phyloP scores from a whole-genome alignment of 2,113 vertebrate species.

The Odocoileus virginianus region DNA sequence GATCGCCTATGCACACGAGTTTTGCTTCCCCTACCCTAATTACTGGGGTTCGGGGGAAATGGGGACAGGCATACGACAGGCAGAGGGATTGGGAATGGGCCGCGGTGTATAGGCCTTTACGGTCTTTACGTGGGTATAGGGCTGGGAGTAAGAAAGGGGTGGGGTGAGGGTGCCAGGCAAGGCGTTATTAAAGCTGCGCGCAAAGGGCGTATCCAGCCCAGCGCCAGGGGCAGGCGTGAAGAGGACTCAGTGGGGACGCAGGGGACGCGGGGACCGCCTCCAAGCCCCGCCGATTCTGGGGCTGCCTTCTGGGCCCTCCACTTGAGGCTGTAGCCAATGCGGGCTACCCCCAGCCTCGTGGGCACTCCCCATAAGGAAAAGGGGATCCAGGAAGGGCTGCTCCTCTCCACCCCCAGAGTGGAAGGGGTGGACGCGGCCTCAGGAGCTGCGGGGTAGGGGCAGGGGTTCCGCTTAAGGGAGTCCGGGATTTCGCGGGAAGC shows the following conservation, averaged over 20 bases:
- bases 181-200: neutral
- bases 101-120: neutral
- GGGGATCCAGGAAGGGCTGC: neutral
- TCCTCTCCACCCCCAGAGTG: neutral
- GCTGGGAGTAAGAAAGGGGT: neutral
- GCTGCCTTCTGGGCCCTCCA: neutral
- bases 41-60: neutral
- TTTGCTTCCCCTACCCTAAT: neutral
- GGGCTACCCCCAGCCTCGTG: neutral
- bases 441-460: neutral
- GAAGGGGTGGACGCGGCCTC: neutral
- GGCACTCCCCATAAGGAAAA: neutral
- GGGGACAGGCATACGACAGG: neutral
- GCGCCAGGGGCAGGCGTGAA: neutral
- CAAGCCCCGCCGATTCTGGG: neutral
- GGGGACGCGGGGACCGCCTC: neutral
- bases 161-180: neutral
- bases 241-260: neutral
- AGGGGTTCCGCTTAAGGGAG: neutral
- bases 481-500: neutral
- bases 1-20: neutral
- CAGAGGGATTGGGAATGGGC: neutral
- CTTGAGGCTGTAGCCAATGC: neutral
- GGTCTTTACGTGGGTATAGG: neutral
- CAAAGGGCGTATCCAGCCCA: neutral